phyloP scores from a whole-genome alignment of 2,113 vertebrate genomes.

The Mesocricetus auratus region DNA sequence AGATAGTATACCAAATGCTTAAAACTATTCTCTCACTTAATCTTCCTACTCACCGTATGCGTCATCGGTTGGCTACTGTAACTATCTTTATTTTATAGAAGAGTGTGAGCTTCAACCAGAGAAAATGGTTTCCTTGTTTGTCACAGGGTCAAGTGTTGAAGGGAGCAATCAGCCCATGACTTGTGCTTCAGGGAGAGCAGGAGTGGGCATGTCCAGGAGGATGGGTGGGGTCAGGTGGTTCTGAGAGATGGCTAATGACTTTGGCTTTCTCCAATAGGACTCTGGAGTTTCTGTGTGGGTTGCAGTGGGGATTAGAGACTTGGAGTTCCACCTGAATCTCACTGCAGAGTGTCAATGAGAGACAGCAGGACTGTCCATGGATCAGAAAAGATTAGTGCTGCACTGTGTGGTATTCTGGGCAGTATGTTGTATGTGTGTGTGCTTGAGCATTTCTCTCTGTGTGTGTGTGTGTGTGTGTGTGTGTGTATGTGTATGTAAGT shows the following conservation, averaged over 20 bases:
- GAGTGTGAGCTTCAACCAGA: background rate
- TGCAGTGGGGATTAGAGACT: background rate
- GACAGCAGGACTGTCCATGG: rapidly evolving
- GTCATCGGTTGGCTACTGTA: background rate
- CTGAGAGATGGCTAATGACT: too few relatives aligned
- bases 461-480: background rate
- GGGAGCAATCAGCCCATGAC: background rate
- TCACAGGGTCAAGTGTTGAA: background rate
- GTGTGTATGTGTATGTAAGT: background rate
- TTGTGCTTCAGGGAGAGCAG: background rate
- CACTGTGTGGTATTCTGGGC: background rate
- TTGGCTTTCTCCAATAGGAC: background rate
- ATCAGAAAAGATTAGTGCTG: background rate
- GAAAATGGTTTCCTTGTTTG: background rate
- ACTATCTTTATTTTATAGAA: background rate
- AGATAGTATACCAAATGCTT: too few relatives aligned
- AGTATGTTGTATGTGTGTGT: background rate
- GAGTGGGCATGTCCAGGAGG: background rate
- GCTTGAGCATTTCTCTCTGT: background rate
- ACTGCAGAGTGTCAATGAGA: background rate
- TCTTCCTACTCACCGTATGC: rapidly evolving
- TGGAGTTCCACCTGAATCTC: background rate
- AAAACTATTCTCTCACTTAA: background rate
- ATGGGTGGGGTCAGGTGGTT: background rate
- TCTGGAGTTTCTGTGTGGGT: background rate